Conservation (phyloP, 2,888 invertebrate species). For the Catocala sponsa region DNA sequence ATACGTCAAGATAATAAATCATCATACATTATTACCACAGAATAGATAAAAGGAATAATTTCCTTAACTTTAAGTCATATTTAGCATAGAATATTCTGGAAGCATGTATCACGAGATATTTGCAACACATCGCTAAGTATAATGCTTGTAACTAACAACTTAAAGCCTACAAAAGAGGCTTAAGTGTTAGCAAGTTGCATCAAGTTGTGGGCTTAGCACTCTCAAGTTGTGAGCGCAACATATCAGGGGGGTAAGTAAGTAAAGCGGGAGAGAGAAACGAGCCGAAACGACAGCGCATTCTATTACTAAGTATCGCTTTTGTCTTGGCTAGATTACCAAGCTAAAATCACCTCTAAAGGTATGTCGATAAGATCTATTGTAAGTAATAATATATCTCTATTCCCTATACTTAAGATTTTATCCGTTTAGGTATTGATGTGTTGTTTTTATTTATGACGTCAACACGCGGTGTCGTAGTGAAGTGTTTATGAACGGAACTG, state of each 20-base stretch:
- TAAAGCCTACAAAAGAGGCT: constrained; percentile 49
- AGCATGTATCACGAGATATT: constrained; percentile 14
- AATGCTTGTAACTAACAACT: constrained; percentile 39
- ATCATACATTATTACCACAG: too few species aligned
- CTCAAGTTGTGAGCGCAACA: constrained; percentile 34
- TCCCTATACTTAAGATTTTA: too few species aligned
- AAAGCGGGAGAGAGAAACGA: constrained; percentile 8
- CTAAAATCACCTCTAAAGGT: not conserved
- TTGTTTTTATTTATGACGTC: too few species aligned
- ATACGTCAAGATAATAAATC: too few species aligned
- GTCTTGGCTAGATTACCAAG: not conserved
- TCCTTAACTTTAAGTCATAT: not conserved
- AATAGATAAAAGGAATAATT: too few species aligned
- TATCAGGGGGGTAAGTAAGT: constrained; percentile 15
- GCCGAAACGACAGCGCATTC: constrained; percentile 1
- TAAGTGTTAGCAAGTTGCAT: constrained; percentile 49
- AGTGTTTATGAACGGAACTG: too few species aligned
- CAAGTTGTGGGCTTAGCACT: constrained; percentile 37
- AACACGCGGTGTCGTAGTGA: too few species aligned
- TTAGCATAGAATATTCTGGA: not conserved
- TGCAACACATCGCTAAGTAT: constrained; percentile 25
- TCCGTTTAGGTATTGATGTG: too few species aligned
- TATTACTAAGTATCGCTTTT: constrained; percentile 4
- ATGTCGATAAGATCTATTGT: not conserved
- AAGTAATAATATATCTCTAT: too few species aligned